phyloP scores from a whole-genome alignment of 2,888 invertebrate genomes.

The Acrobasis repandana region DNA sequence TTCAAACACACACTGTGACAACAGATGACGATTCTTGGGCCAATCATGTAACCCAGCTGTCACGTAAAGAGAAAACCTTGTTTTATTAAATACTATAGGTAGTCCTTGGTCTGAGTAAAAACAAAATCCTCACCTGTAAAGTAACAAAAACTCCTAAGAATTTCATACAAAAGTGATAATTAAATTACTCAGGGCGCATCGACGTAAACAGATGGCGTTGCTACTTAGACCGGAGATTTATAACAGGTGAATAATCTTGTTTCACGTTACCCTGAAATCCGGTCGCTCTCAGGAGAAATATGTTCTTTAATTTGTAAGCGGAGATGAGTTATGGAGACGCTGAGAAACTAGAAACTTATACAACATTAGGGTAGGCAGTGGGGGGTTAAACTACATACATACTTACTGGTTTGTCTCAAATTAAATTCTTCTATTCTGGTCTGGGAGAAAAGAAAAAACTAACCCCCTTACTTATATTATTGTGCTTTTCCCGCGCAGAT shows the following conservation, averaged over 20 bases:
- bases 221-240: conserved; percentile 59
- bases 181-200: conserved; percentile 54
- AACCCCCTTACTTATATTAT: too few relatives aligned
- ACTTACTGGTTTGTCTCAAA: too few relatives aligned
- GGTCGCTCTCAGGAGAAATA: conserved; percentile 47
- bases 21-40: too few relatives aligned
- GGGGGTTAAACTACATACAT: background rate
- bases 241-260: conserved; percentile 68
- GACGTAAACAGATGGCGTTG: conserved; percentile 57
- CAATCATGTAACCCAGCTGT: too few relatives aligned
- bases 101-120: too few relatives aligned
- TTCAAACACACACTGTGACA: too few relatives aligned
- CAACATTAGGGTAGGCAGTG: conserved; percentile 12
- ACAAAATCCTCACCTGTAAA: background rate
- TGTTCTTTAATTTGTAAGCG: conserved; percentile 47
- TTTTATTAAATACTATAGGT: too few relatives aligned
- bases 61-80: too few relatives aligned
- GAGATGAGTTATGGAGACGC: conserved; percentile 47
- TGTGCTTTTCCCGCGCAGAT: too few relatives aligned
- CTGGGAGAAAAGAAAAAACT: too few relatives aligned
- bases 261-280: conserved; percentile 67
- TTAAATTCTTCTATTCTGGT: too few relatives aligned
- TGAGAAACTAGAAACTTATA: conserved; percentile 31
- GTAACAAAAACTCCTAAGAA: background rate
- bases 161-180: conserved; percentile 54